Base-by-base conservation (phyloP, 2,797 vertebrate genomes). In the Ciconia nigra region DNA sequence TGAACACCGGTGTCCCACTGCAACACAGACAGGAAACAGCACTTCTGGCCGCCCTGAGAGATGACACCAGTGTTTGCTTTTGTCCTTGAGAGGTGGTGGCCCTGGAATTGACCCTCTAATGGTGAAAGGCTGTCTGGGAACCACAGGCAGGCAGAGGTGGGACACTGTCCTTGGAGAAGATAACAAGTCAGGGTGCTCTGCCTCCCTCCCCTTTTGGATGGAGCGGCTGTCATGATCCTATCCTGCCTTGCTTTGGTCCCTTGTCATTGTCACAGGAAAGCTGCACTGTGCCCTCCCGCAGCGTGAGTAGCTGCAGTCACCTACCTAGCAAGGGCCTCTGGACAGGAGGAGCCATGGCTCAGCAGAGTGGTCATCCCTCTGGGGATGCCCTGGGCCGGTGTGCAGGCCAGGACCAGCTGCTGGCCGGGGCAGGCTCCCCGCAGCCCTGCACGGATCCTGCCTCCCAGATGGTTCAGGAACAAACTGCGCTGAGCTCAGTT, bases 361-460 rank as follows among this genome's bases (percentile, higher is more conserved):
- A 13, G 51, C 37, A 76, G 39, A 17, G 54, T 24, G 42, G 18
- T 28, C 41, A 26, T 29, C 8, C n/a, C 70, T 35, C 20, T 0
- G 2, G 35, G 35, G 42, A 59, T 3, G 9, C 8, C 37, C 28
- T 0, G 0, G 66, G 55, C 77, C 47, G 49, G 9, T 2, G 37
- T 18, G 39, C 2, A 4, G 44, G 41, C 52, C 54, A 76, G 74
- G 47, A 85, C 31, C 13, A 62, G 51, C 26, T 1, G 3, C 41
- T 77, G 88, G 25, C 37, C 2, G 2, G 46, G 65, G 42, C 17
- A 21, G 31, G 51, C 46, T 51, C 0, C 0, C 5, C 0, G 3
- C 55, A 83, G 62, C 26, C 62, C 46, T 22, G 22, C 52, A 49
- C 0, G 0, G 39, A 15, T 37, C 41, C 5, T 9, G 41, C 35